Conservation (phyloP, 2,113 vertebrate genomes). For the Columba janthina region DNA sequence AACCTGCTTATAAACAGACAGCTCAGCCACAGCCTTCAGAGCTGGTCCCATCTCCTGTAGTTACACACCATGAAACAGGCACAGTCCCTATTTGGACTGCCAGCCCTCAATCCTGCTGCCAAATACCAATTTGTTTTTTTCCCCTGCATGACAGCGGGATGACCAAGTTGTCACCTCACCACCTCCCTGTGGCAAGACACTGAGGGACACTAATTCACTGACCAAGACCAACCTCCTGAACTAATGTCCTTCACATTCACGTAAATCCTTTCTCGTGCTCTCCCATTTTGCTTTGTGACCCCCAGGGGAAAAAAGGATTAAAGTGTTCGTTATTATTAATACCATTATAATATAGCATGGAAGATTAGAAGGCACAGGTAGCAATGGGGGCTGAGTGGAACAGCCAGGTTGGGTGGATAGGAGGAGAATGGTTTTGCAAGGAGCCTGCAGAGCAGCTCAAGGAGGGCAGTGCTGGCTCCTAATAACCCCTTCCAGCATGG, state of each 20-base stretch:
- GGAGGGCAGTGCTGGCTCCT: background rate
- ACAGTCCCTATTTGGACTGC: background rate
- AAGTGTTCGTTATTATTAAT: background rate
- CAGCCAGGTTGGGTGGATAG: background rate
- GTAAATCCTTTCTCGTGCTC: background rate
- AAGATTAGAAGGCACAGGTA: background rate
- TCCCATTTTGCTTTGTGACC: background rate
- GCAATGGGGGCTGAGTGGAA: background rate
- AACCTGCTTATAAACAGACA: background rate
- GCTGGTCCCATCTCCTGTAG: background rate
- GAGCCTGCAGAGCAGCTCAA: background rate
- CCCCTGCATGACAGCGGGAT: background rate
- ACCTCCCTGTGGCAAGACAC: background rate
- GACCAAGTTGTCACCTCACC: background rate
- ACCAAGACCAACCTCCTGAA: background rate
- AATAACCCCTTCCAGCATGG: background rate
- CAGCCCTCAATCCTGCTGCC: background rate
- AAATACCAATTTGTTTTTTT: background rate
- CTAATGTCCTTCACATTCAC: background rate
- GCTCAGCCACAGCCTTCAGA: background rate
- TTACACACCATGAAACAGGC: accelerated
- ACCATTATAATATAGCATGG: background rate
- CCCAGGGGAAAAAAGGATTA: background rate
- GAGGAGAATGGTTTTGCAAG: background rate
- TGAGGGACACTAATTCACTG: background rate